Percentiles rank a stretch among this genome's conserved stretches.
Evolutionary conservation across 2,888 invertebrate genomes (phyloP).

Genomic region (Seira musarum): DNA sequence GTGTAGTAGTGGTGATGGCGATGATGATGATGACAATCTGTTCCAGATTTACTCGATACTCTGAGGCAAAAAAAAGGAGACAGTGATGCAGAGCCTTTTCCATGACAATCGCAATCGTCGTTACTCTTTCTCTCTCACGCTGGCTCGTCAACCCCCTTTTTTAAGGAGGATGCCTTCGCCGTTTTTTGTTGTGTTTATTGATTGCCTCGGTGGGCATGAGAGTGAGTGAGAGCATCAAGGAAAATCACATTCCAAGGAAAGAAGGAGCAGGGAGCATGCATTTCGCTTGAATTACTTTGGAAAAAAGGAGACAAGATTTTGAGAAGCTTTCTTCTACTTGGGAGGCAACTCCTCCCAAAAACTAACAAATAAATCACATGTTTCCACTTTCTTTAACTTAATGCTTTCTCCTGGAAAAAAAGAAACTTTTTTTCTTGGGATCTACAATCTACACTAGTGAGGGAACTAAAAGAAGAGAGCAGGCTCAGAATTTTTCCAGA

Average conservation of each 20-base stretch:
- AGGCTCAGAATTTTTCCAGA: slow-evolving; percentile 1
- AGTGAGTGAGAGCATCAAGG: too few relatives aligned
- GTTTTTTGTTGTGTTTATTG: slow-evolving; percentile 3
- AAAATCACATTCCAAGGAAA: neutral
- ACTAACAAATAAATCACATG: slow-evolving; percentile 20
- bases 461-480: neutral
- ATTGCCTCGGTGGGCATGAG: neutral
- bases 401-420: neutral
- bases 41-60: neutral
- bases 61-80: neutral
- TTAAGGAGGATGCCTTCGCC: neutral
- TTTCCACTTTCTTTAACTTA: slow-evolving; percentile 25
- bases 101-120: neutral
- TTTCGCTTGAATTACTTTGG: neutral
- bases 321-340: neutral
- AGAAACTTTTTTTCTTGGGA: neutral
- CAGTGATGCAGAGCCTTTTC: neutral
- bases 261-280: neutral
- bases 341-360: neutral
- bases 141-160: neutral
- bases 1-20: too few relatives aligned
- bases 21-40: neutral
- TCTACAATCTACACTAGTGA: neutral
- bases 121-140: neutral
- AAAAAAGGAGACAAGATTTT: neutral